A percentile compares a stretch with the other conserved stretches of the same genome.
These are phyloP conservation scores for Arnoldichthys spilopterus DNA, from an alignment of 2,797 vertebrate genomes.

Conservation along the genomic window DNA sequence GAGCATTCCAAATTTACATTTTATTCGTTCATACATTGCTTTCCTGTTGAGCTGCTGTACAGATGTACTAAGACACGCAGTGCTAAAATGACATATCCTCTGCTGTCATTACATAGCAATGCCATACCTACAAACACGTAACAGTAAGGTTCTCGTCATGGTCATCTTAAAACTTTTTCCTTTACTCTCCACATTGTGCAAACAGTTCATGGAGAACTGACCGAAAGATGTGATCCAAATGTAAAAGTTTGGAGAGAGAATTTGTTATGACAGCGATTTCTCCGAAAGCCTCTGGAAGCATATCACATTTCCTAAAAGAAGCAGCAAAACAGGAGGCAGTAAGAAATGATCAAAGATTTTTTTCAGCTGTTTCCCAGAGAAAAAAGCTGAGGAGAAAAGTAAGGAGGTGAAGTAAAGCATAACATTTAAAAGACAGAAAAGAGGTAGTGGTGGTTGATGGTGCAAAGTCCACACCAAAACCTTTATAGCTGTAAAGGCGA, in stretches of 20 bases:
- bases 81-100: not conserved
- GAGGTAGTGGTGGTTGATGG: constrained; percentile 22
- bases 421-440: constrained; percentile 28
- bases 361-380: not conserved
- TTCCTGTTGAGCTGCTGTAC: not conserved
- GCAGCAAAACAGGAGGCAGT: constrained; percentile 37
- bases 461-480: constrained; percentile 66
- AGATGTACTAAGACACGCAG: not conserved
- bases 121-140: no score
- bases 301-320: constrained; percentile 14
- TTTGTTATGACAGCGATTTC: constrained; percentile 4
- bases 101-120: no score
- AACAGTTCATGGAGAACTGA: not conserved
- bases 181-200: not conserved
- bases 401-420: constrained; percentile 23
- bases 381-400: constrained; percentile 45
- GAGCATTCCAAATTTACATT: not conserved
- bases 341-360: constrained; percentile 46
- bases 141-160: no score
- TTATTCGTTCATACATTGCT: no score
- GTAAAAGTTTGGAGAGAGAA: not conserved
- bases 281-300: constrained; percentile 30
- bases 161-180: no score
- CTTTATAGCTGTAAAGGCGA: constrained; percentile 61
- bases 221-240: not conserved